Evolutionary conservation across 2,797 vertebrate species (phyloP).

Genomic region (Sebastes jordani): DNA sequence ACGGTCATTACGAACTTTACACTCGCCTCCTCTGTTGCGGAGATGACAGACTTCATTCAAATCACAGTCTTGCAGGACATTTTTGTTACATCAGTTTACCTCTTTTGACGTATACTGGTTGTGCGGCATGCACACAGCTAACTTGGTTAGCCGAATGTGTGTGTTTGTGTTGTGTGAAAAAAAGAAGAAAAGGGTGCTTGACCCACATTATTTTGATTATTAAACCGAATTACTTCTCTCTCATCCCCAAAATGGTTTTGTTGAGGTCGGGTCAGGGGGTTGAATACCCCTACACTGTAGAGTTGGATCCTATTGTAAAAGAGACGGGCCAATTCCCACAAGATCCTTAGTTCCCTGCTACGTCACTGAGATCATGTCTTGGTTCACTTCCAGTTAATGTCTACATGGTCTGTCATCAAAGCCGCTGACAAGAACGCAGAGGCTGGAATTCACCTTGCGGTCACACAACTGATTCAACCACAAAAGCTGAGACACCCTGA

Average conservation of each 20-base stretch:
- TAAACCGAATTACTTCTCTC: conserved; percentile 22
- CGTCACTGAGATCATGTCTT: conserved; percentile 3
- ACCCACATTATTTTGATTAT: conserved; percentile 17
- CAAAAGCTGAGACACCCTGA: not conserved
- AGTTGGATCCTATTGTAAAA: not conserved
- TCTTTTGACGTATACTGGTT: not conserved
- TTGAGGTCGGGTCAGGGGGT: not conserved
- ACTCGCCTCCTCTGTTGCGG: too few relatives aligned
- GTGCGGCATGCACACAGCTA: not conserved
- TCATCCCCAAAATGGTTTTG: conserved; percentile 14
- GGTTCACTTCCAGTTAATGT: conserved; percentile 14
- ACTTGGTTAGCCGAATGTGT: not conserved
- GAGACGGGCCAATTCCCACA: not conserved
- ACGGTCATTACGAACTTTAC: too few relatives aligned
- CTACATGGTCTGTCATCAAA: not conserved
- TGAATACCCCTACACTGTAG: not conserved
- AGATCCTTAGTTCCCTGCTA: not conserved
- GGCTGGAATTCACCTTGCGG: not conserved
- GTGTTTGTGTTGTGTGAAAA: not conserved
- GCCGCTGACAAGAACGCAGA: not conserved
- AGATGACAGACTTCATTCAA: not conserved
- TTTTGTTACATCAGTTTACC: not conserved
- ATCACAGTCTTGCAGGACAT: not conserved
- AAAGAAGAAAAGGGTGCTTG: not conserved
- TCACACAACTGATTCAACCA: not conserved